A percentile compares a stretch with the other conserved stretches of the same genome.
Conservation (phyloP, 1,140 invertebrate genomes). For the Contarinia nasturtii region DNA sequence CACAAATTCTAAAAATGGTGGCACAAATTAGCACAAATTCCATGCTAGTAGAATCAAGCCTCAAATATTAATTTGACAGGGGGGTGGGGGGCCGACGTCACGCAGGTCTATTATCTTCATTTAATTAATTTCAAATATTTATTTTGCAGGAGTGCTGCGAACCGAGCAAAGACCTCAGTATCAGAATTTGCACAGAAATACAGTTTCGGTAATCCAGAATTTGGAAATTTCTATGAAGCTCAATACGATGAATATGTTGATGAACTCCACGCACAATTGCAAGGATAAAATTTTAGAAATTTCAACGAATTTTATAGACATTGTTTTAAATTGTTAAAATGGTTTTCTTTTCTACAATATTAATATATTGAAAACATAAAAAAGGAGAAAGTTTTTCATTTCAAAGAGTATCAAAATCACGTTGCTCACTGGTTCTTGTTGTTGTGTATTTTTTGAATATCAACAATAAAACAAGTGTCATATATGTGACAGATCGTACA, state of each 20-base stretch:
- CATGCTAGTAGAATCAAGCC: too few species aligned
- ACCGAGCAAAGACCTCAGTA: conserved; percentile 11
- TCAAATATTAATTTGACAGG: too few species aligned
- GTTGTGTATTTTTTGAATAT: neutral
- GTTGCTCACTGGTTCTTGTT: neutral
- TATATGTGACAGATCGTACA: neutral
- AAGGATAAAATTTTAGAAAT: neutral
- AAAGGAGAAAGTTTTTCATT: neutral
- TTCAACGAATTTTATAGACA: neutral
- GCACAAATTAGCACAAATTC: too few species aligned
- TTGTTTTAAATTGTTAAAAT: neutral
- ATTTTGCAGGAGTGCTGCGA: too few species aligned
- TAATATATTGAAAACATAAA: too few species aligned
- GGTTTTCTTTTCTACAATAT: neutral
- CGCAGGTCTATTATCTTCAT: too few species aligned
- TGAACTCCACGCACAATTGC: neutral
- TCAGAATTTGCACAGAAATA: conserved; percentile 20
- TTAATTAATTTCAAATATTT: too few species aligned
- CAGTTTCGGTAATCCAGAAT: conserved; percentile 17
- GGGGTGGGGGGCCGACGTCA: too few species aligned
- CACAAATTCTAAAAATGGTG: too few species aligned
- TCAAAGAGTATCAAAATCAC: neutral
- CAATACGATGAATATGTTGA: conserved; percentile 24
- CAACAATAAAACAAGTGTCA: neutral
- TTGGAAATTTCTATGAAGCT: conserved; percentile 21